Evolutionary conservation across 1,140 invertebrate genomes (phyloP).

Genomic region (Ceratitis capitata): DNA sequence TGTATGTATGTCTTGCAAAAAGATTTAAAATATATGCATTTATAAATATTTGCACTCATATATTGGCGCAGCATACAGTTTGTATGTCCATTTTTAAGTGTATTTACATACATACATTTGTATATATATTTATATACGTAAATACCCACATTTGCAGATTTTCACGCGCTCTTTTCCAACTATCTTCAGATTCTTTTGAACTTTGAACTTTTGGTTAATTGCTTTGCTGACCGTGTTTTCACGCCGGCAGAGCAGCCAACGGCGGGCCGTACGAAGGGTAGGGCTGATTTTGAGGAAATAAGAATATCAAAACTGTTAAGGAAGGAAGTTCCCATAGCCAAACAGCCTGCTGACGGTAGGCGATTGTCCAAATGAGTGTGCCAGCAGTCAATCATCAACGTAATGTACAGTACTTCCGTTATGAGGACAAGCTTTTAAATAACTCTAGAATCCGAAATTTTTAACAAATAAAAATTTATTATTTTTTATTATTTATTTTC

Average conservation of each 20-base stretch:
- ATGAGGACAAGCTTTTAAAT: neutral
- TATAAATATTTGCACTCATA: neutral
- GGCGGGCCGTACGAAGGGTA: neutral
- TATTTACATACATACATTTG: neutral
- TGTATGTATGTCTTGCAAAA: too few relatives aligned
- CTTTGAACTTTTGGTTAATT: conserved; percentile 63
- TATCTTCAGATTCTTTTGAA: conserved; percentile 47
- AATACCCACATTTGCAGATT: conserved; percentile 10
- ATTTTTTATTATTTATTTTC: neutral
- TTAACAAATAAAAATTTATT: too few relatives aligned
- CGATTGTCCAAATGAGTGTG: neutral
- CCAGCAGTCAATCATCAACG: neutral
- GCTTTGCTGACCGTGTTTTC: conserved; percentile 43
- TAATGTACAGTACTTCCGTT: neutral
- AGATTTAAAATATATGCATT: too few relatives aligned
- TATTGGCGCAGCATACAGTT: neutral
- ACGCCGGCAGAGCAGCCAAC: conserved; percentile 9
- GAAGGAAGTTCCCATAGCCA: neutral
- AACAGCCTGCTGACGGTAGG: neutral
- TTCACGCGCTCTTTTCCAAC: conserved; percentile 11
- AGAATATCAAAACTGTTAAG: neutral
- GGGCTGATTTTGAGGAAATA: neutral
- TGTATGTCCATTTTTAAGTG: neutral
- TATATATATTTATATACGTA: neutral
- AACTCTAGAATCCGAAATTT: neutral